A percentile compares a stretch with the other conserved stretches of the same genome.
These are phyloP conservation scores for Yponomeuta sedellus DNA, from an alignment of 2,888 invertebrate species.

Conservation along the genomic window DNA sequence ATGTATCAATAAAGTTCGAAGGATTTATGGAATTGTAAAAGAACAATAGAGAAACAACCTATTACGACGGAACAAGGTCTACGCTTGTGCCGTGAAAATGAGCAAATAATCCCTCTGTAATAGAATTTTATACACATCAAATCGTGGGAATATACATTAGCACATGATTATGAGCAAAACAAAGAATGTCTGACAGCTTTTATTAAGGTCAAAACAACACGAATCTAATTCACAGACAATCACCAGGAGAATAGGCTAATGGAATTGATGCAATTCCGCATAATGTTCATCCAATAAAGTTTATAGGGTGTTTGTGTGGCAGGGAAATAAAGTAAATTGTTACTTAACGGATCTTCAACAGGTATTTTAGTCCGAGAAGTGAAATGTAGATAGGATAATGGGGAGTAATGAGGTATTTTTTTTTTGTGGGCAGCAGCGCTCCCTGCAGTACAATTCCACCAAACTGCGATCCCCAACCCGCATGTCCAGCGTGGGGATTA, in stretches of 20 bases:
- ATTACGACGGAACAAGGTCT: neutral
- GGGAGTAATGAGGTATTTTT: too few relatives aligned
- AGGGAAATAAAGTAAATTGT: too few relatives aligned
- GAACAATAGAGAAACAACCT: neutral
- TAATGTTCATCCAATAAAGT: conserved; percentile 9
- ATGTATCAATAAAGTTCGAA: neutral
- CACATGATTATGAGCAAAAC: conserved; percentile 6
- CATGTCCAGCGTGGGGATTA: too few relatives aligned
- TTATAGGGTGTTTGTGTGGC: neutral
- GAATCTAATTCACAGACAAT: conserved; percentile 8
- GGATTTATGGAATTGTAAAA: neutral
- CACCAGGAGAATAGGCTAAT: conserved; percentile 3
- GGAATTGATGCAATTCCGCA: conserved; percentile 9
- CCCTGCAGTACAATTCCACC: too few relatives aligned
- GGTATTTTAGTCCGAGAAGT: too few relatives aligned
- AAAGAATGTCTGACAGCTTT: neutral
- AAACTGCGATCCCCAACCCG: too few relatives aligned
- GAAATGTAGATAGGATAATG: too few relatives aligned
- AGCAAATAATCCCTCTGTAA: neutral
- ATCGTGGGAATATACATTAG: conserved; percentile 5
- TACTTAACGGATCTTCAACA: too few relatives aligned
- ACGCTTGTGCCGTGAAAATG: neutral
- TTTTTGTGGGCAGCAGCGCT: too few relatives aligned
- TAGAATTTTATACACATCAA: neutral
- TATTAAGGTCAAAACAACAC: conserved; percentile 4